phyloP scores from a whole-genome alignment of 2,113 vertebrate species.

The Sorex fumeus region DNA sequence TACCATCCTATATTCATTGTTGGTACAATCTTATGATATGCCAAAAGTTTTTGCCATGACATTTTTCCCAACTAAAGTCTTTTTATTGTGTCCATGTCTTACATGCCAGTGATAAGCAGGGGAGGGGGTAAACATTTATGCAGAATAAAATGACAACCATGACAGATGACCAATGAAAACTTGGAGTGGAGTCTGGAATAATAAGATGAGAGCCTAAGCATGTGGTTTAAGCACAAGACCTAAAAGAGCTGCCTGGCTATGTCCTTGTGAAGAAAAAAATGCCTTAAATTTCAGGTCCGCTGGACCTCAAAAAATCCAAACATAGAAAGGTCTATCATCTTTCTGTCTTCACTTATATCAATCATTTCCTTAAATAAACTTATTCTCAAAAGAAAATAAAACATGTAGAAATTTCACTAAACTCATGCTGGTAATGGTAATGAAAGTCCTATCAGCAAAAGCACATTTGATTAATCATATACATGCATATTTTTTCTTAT shows the following conservation, averaged over 20 bases:
- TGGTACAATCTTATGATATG: neutral
- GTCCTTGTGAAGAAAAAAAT: constrained; percentile 32
- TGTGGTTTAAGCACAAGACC: neutral
- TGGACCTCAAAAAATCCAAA: constrained; percentile 58
- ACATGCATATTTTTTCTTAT: constrained; percentile 81
- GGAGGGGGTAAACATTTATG: neutral
- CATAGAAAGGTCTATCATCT: constrained; percentile 41
- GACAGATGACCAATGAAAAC: neutral
- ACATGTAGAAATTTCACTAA: constrained; percentile 79
- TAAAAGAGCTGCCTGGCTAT: neutral
- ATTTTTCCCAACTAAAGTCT: neutral
- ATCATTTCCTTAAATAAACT: constrained; percentile 73
- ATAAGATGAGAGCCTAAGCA: neutral
- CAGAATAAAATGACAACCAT: constrained; percentile 18
- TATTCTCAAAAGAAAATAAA: constrained; percentile 78
- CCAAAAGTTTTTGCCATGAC: neutral
- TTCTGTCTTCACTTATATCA: constrained; percentile 69
- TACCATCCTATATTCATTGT: neutral
- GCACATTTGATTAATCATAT: constrained; percentile 85
- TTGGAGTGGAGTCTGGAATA: neutral
- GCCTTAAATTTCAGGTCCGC: neutral
- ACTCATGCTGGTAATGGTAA: constrained; percentile 80
- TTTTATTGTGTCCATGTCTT: constrained; percentile 18
- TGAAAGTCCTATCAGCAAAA: constrained; percentile 83
- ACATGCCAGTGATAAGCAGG: neutral